Evolutionary conservation across 1,140 invertebrate genomes (phyloP).

Genomic region (Pantala flavescens): DNA sequence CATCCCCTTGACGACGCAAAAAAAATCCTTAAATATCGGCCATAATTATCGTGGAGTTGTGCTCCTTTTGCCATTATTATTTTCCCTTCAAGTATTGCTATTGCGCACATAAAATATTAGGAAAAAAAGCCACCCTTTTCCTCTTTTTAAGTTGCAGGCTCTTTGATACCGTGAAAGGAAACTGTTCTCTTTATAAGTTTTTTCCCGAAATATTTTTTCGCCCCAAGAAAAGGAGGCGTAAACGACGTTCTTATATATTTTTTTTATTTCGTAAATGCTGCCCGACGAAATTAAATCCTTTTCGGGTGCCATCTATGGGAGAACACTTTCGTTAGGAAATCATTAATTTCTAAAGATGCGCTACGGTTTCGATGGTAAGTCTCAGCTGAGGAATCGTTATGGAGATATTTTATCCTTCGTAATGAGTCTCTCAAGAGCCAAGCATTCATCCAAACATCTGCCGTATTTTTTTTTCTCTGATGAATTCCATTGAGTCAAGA

Average conservation of each 20-base stretch:
- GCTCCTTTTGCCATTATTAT: neutral
- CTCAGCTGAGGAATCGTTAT: no score
- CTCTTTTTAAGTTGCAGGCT: neutral
- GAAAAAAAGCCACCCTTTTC: neutral
- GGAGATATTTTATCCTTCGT: no score
- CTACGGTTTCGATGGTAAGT: neutral
- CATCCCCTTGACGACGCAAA: neutral
- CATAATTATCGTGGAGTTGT: neutral
- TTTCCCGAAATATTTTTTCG: neutral
- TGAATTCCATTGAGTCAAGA: no score
- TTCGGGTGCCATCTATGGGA: neutral
- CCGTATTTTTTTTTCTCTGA: no score
- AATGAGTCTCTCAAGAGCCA: no score
- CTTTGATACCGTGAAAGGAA: conserved; percentile 2
- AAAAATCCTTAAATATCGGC: neutral
- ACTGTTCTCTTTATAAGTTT: neutral
- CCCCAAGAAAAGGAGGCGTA: neutral
- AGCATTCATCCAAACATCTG: no score
- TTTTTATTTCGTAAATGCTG: neutral
- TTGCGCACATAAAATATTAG: neutral
- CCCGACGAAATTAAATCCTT: neutral
- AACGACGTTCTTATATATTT: neutral
- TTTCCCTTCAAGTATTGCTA: neutral
- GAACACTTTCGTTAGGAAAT: conserved; percentile 1
- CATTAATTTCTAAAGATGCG: conserved; percentile 3